Conservation (phyloP, 2,888 invertebrate species). For the Chirona hameri region DNA sequence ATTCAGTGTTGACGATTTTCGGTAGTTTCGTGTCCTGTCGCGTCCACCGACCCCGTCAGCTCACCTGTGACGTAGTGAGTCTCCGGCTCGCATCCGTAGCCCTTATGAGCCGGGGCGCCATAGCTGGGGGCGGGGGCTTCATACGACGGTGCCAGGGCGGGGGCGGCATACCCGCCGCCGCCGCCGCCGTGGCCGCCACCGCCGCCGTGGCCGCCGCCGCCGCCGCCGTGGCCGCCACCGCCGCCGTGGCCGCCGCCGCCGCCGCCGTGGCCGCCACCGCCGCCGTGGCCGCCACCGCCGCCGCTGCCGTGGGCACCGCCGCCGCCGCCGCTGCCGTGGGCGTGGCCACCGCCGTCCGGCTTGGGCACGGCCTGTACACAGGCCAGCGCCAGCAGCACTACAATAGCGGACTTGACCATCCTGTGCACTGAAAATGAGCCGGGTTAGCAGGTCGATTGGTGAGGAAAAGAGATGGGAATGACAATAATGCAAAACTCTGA, state of each 20-base stretch:
- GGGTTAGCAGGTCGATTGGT: no score
- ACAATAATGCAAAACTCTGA: no score
- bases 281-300: neutral
- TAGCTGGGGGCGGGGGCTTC: neutral
- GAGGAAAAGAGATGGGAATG: no score
- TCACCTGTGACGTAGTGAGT: constrained; percentile 25
- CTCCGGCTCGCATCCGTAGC: constrained; percentile 13
- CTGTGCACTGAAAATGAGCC: neutral
- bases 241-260: neutral
- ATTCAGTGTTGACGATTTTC: no score
- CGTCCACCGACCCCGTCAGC: neutral
- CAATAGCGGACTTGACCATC: constrained; percentile 29
- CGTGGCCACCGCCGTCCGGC: neutral
- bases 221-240: neutral
- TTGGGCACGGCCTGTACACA: neutral
- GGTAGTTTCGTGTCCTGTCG: no score
- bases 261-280: neutral
- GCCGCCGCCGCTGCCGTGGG: no score
- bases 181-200: no score
- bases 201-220: neutral
- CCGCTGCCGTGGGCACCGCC: neutral
- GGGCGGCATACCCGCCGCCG: neutral
- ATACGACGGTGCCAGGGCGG: constrained; percentile 5
- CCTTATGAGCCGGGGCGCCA: neutral
- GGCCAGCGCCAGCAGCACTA: constrained; percentile 34